Evolutionary conservation across 2,888 invertebrate genomes (phyloP).

Genomic region (Hermaeophaga mercurialis): DNA sequence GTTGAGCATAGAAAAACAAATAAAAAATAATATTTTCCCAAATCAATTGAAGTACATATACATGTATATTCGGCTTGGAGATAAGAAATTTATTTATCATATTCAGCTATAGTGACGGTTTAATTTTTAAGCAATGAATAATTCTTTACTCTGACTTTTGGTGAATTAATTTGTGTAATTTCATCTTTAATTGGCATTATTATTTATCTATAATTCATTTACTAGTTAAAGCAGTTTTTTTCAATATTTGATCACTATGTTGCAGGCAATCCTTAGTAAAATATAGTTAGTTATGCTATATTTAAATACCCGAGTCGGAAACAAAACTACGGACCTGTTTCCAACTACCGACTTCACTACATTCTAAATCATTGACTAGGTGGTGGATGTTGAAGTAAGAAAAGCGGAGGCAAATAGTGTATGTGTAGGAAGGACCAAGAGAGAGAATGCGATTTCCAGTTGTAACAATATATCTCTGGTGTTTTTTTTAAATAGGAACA

Average conservation of each 20-base stretch:
- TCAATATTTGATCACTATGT: background rate
- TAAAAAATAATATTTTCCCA: too few species aligned
- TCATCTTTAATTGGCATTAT: too few species aligned
- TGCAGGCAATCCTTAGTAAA: too few species aligned
- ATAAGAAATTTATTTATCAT: too few species aligned
- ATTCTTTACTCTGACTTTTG: too few species aligned
- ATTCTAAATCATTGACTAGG: conserved; percentile 37
- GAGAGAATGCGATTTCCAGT: conserved; percentile 46
- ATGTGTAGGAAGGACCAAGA: conserved; percentile 28
- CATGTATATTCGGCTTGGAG: too few species aligned
- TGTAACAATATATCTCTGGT: conserved; percentile 53
- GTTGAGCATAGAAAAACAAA: too few species aligned
- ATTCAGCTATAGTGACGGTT: too few species aligned
- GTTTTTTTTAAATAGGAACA: conserved; percentile 51
- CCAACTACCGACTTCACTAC: conserved; percentile 17
- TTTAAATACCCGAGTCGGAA: background rate
- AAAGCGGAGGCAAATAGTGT: conserved; percentile 2
- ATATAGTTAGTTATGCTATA: too few species aligned
- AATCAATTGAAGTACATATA: too few species aligned
- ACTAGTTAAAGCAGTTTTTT: background rate
- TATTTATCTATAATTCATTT: too few species aligned
- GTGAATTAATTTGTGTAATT: background rate
- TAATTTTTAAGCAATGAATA: too few species aligned
- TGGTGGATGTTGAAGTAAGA: conserved; percentile 31
- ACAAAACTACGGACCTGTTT: conserved; percentile 2